phyloP scores from a whole-genome alignment of 2,113 vertebrate species.

The Mesembrinibis cayennensis region DNA sequence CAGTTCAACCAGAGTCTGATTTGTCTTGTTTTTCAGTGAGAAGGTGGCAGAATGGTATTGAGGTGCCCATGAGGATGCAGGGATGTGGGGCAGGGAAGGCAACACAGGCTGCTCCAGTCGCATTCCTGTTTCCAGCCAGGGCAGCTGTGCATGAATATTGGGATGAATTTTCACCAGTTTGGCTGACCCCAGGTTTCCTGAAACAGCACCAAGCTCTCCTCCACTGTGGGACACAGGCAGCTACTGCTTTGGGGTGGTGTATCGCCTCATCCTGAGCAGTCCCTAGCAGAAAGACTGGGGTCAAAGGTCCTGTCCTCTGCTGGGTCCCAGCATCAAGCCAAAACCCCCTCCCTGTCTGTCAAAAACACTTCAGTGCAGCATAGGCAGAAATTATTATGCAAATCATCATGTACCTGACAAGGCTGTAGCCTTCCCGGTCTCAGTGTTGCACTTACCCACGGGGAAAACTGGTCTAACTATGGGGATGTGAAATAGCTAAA shows the following conservation, averaged over 20 bases:
- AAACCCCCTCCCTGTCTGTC: background rate
- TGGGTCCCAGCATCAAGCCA: background rate
- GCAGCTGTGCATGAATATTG: background rate
- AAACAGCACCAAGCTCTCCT: background rate
- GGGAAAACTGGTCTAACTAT: background rate
- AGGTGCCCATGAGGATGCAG: background rate
- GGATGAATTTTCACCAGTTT: background rate
- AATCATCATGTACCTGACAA: background rate
- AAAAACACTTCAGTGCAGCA: background rate
- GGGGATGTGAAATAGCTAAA: background rate
- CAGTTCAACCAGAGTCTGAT: background rate
- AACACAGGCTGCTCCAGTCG: accelerated
- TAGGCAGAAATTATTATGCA: background rate
- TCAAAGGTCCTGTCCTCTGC: background rate
- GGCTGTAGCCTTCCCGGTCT: background rate
- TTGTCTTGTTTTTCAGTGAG: background rate
- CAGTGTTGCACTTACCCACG: no score
- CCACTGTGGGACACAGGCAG: background rate
- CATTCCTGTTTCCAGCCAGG: background rate
- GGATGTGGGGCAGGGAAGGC: background rate
- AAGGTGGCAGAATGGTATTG: background rate
- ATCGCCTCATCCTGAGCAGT: background rate
- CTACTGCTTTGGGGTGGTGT: background rate
- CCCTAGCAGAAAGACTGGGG: background rate
- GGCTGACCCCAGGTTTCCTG: background rate